phyloP scores from a whole-genome alignment of 2,113 vertebrate species.

The Hassar affinis region DNA sequence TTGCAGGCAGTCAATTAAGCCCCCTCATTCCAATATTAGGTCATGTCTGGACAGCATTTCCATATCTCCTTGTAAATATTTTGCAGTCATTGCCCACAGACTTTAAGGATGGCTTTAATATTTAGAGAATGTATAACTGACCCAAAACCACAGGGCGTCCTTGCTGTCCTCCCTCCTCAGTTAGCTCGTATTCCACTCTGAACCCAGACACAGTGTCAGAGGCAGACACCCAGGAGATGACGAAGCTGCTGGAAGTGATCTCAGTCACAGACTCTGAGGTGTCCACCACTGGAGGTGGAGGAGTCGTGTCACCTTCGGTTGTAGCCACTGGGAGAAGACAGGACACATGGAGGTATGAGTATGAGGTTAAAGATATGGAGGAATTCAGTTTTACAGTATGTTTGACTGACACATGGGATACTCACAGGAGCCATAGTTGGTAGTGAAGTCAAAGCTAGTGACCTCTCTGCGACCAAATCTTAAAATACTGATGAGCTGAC shows the following conservation, averaged over 20 bases:
- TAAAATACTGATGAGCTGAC: slow-evolving; percentile 91
- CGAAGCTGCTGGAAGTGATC: slow-evolving; percentile 96
- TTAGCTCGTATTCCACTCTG: slow-evolving; percentile 92
- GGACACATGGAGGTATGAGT: background rate
- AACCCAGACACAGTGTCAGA: slow-evolving; percentile 94
- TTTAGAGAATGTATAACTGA: slow-evolving; percentile 8
- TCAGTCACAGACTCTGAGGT: slow-evolving; percentile 93
- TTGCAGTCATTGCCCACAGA: background rate
- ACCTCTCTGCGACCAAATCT: slow-evolving; percentile 81
- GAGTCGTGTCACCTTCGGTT: slow-evolving; percentile 82
- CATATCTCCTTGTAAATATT: background rate
- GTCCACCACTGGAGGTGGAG: slow-evolving; percentile 75
- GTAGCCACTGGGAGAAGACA: slow-evolving; percentile 66
- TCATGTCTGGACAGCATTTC: background rate
- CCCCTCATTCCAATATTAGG: background rate
- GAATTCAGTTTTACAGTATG: background rate
- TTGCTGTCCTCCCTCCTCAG: slow-evolving; percentile 81
- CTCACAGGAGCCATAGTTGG: slow-evolving; percentile 82
- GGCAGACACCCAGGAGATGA: slow-evolving; percentile 96
- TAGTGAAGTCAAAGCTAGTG: slow-evolving; percentile 94
- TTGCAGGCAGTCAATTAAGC: background rate
- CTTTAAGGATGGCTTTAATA: background rate
- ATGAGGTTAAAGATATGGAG: background rate
- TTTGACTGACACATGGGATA: slow-evolving; percentile 22
- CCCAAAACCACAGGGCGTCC: slow-evolving; percentile 82